Conservation (phyloP, 2,797 vertebrate genomes). For the Odontamblyopus lacepedii region DNA sequence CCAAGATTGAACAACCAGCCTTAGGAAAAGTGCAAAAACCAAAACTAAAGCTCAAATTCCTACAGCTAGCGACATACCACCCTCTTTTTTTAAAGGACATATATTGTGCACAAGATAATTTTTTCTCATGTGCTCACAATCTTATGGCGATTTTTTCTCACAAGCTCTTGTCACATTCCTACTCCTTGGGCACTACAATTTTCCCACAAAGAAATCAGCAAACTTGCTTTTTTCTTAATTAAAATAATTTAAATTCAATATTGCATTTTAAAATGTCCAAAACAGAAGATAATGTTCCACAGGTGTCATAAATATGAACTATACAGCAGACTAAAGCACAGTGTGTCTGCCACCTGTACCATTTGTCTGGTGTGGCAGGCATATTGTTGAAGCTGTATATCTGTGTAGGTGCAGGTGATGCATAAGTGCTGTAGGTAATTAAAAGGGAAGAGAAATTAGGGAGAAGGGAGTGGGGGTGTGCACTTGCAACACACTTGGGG, state of each 20-base stretch:
- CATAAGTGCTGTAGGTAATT: conserved; percentile 30
- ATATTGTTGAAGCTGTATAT: conserved; percentile 12
- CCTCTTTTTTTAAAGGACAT: not conserved
- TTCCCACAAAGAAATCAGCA: not conserved
- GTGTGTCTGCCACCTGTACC: not conserved
- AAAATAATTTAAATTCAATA: no score
- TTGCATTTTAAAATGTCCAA: no score
- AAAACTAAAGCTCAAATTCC: not conserved
- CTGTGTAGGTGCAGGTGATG: conserved; percentile 10
- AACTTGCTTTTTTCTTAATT: no score
- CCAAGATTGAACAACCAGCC: not conserved
- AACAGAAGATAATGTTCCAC: no score
- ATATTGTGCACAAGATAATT: no score
- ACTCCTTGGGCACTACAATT: no score
- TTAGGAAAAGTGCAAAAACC: not conserved
- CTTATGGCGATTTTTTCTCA: no score
- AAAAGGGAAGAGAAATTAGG: conserved; percentile 22
- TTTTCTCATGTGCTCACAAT: no score
- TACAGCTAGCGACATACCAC: not conserved
- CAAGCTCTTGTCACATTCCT: no score
- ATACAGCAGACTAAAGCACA: no score
- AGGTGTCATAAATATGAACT: no score
- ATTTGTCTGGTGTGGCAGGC: not conserved
- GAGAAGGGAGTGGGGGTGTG: not conserved
- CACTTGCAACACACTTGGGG: conserved; percentile 7